Conservation (phyloP, 2,113 vertebrate genomes). For the Lophochroa leadbeateri region DNA sequence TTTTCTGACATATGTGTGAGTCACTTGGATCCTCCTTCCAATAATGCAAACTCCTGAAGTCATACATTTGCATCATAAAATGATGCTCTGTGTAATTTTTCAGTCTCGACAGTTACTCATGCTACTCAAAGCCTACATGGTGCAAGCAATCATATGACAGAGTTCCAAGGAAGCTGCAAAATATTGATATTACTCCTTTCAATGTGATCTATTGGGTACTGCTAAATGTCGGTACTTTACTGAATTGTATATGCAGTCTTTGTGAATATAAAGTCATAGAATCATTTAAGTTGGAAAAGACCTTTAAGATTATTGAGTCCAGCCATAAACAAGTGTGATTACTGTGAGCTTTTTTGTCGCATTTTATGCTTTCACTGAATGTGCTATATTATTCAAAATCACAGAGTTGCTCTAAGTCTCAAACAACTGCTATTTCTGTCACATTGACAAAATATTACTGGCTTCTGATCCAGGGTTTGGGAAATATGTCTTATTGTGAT, state of each 20-base stretch:
- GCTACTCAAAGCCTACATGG: not conserved
- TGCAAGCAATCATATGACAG: not conserved
- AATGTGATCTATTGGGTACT: not conserved
- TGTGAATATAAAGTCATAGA: not conserved
- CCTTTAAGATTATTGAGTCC: not conserved
- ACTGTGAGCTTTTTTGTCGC: not conserved
- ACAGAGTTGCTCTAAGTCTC: not conserved
- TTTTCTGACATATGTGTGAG: not conserved
- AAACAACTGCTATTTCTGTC: not conserved
- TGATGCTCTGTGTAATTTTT: rapidly evolving
- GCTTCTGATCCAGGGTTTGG: not conserved
- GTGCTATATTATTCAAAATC: not conserved
- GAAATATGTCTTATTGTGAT: not conserved
- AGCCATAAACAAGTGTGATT: not conserved
- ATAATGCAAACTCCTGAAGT: not conserved
- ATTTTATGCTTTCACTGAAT: not conserved
- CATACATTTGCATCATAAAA: not conserved
- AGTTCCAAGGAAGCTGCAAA: not conserved
- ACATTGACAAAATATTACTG: not conserved
- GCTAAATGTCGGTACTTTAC: not conserved
- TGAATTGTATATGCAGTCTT: not conserved
- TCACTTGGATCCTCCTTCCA: not conserved
- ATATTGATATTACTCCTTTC: not conserved
- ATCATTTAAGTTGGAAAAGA: not conserved
- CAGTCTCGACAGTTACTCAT: not conserved